phyloP scores from a whole-genome alignment of 92 coral and sea anemone genomes.

The Bergia sp. region DNA sequence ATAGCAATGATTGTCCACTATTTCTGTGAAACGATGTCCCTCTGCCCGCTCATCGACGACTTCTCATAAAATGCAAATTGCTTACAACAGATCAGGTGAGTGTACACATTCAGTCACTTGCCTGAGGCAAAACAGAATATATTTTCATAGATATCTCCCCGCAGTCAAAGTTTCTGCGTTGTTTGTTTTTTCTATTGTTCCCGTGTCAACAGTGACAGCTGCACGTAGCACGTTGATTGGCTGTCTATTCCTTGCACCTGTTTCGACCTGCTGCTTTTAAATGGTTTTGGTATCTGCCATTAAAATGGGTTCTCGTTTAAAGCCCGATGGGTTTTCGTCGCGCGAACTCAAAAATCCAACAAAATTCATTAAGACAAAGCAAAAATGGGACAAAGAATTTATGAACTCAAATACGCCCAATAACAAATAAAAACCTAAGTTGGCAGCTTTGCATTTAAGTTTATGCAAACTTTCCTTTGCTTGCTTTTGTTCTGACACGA shows the following conservation, averaged over 20 bases:
- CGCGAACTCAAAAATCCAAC: neutral
- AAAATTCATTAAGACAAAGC: neutral
- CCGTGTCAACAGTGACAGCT: constrained; percentile 30
- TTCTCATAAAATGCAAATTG: constrained; percentile 25
- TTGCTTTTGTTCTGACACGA: neutral
- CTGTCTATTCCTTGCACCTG: constrained; percentile 32
- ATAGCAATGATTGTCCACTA: neutral
- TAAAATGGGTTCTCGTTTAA: neutral
- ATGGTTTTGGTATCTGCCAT: constrained; percentile 8
- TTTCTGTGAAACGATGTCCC: neutral
- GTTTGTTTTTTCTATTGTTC: constrained; percentile 34
- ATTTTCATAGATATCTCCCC: constrained; percentile 20
- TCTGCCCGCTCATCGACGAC: neutral
- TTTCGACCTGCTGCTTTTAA: constrained; percentile 43
- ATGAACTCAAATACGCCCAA: neutral
- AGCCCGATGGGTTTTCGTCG: neutral
- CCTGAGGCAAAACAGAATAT: constrained; percentile 27
- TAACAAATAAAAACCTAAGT: neutral
- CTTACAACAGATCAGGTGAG: neutral
- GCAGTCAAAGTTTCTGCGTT: neutral
- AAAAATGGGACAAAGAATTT: neutral
- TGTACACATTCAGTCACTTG: neutral
- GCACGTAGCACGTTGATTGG: constrained; percentile 19
- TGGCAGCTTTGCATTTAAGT: neutral
- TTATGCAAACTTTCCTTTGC: neutral